Base-by-base conservation (phyloP, 1,140 invertebrate species). In the Conus betulinus region DNA sequence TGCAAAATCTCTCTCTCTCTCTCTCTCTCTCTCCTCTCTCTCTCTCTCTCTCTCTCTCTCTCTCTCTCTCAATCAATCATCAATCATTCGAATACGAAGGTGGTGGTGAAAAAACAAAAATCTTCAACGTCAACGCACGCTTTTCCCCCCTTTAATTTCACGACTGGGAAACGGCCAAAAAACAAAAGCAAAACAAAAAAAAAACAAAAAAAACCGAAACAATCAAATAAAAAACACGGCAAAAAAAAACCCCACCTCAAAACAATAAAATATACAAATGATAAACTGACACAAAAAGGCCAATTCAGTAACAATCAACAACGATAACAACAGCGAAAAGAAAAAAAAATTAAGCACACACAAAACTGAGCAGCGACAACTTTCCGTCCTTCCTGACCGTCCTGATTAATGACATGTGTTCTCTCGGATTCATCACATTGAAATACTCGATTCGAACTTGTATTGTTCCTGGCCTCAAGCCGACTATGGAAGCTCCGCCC, bases 241-340 rank as follows among this genome's bases (percentile, higher is more conserved):
- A 39, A 39, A 39, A 39, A 39, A 39, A 39, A 39, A 39, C 39
- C 3, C n/a, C n/a, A n/a, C n/a, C 60, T 67, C 60, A 0, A 15
- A 15, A 15, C 20, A 13, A 15, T 23, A 0, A 13, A 15, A 13
- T 81, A 13, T 53, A 15, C 27, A 17, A 20, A 84, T 84, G 0
- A 84, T 84, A n/a, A 84, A 17, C 6, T 51, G 25, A 15, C 25
- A 51, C 83, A 84, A 15, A n/a, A 84, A 51, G 25, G 53, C 15
- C 3, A 84, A 5, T 25, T 51, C 53, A n/a, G 53, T 7, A n/a
- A 84, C n/a, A n/a, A 84, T 84, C 83, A 84, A 51, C 83, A 84
- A 51, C 53, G 53, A 51, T 51, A 84, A 51, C 83, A 84, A 2
- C 83, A 7, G 25, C 4, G 6, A 39, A 39, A 39, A 39, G 3